Evolutionary conservation across 2,113 vertebrate genomes (phyloP).

Genomic region (Tetraodon nigroviridis): DNA sequence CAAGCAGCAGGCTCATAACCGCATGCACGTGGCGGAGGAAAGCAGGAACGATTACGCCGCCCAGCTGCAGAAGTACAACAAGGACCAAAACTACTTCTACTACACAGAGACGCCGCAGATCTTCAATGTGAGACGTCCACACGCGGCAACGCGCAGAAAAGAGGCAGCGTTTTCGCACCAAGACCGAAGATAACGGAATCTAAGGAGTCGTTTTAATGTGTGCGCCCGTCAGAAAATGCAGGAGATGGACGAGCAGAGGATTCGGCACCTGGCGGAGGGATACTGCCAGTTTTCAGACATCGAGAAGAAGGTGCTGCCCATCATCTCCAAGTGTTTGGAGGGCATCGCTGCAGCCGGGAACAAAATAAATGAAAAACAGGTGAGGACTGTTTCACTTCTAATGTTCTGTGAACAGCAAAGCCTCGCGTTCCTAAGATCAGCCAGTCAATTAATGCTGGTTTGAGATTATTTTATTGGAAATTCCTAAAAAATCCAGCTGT

Average conservation of each 20-base stretch:
- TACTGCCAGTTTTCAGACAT: constrained; percentile 90
- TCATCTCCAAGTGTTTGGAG: constrained; percentile 90
- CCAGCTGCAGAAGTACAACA: constrained; percentile 84
- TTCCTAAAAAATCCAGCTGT: neutral
- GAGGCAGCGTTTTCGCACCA: neutral
- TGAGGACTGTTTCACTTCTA: constrained; percentile 12
- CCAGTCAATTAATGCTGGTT: too few species aligned
- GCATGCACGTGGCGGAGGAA: constrained; percentile 79
- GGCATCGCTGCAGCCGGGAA: constrained; percentile 76
- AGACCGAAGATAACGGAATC: neutral
- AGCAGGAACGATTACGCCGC: constrained; percentile 84
- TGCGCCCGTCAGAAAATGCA: constrained; percentile 83
- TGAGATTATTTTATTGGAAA: too few species aligned
- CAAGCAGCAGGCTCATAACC: constrained; percentile 75
- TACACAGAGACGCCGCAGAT: constrained; percentile 79
- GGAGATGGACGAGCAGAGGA: constrained; percentile 91
- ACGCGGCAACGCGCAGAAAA: neutral
- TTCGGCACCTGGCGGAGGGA: constrained; percentile 82
- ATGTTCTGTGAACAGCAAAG: too few species aligned
- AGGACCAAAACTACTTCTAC: constrained; percentile 81
- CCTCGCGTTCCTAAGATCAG: too few species aligned
- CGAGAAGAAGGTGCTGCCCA: constrained; percentile 88
- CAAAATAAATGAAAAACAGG: constrained; percentile 76
- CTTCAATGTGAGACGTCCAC: constrained; percentile 74
- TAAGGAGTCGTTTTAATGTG: neutral